Base-by-base conservation (phyloP, 1,140 invertebrate genomes). In the Eubasilissa regina region DNA sequence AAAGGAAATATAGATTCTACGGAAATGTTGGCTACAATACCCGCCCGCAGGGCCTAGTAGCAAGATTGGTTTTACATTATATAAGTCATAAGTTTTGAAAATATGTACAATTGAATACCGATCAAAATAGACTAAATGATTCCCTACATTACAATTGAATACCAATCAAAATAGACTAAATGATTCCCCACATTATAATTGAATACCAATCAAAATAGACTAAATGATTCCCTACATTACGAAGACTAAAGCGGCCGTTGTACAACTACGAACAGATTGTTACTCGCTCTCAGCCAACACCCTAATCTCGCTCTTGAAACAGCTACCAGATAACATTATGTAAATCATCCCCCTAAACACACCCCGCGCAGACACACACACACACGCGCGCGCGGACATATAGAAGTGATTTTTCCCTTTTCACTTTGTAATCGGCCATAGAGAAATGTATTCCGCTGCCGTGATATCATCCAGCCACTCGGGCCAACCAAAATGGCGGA, bases 391-490 rank as follows among this genome's bases (percentile, higher is more conserved):
- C 11, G 58, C 12, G 6, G 58, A 62, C 19, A 21, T 43, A 48
- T 19, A 17, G 10, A 17, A 48, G 66, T 17, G 17, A 68, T 47
- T 47, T 68, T 47, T 68, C 43, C 43, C 1, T 19, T 19, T 48
- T 44, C 64, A 47, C 64, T 68, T 47, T 68, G 64, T 68, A 70
- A 70, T 70, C 66, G 44, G n/a, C 66, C 17, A 51, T 48, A 70
- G 21, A 11, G 66, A 70, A 70, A 68, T 68, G 64, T 70, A 45
- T 13, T 45, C 44, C 44, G 15, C 17, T 68, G 13, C 60, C 19
- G 60, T 64, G 35, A 68, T 64, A 13, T 13, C 19, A 12, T 6
- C 60, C 9, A 12, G n/a, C 12, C 35, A 19, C 15, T 44, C 64
- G 12, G n/a, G 45, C 17, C 45, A 12, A 48, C 44, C 47, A 11